Conservation (phyloP, 2,888 invertebrate genomes). For the Troilus luridus region DNA sequence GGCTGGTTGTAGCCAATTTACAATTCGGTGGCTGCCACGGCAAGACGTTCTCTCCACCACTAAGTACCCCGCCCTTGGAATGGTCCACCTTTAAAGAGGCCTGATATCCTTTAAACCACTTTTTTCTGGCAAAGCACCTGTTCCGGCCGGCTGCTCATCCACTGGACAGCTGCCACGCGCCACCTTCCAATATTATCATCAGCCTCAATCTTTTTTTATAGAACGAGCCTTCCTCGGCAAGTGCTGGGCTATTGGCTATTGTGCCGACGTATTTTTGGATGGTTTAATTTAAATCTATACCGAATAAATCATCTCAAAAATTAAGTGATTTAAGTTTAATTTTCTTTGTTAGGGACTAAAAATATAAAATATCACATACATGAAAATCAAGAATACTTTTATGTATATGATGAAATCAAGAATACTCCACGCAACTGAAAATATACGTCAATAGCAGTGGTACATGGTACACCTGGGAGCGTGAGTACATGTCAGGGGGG, state of each 20-base stretch:
- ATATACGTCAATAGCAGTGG: too few species aligned
- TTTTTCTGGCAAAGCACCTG: slow-evolving; percentile 43
- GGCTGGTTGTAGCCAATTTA: not conserved
- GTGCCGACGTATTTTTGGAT: not conserved
- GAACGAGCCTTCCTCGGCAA: not conserved
- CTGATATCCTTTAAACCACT: slow-evolving; percentile 35
- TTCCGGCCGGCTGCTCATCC: slow-evolving; percentile 43
- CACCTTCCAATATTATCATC: slow-evolving; percentile 17
- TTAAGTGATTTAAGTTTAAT: too few species aligned
- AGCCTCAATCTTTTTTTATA: slow-evolving; percentile 14
- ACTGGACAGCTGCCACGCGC: slow-evolving; percentile 46
- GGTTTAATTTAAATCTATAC: not conserved
- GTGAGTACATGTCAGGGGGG: too few species aligned
- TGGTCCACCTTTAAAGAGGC: slow-evolving; percentile 30
- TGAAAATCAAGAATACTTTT: too few species aligned
- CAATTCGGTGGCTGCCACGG: not conserved
- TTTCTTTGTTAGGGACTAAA: too few species aligned
- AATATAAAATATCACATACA: too few species aligned
- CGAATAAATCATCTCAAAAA: not conserved
- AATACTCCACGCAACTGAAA: too few species aligned
- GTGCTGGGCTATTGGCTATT: not conserved
- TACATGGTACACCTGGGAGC: too few species aligned
- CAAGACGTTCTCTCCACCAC: not conserved
- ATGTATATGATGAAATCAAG: too few species aligned
- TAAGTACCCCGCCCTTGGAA: not conserved